Conservation (phyloP, 2,113 vertebrate genomes). For the Mobula hypostoma region DNA sequence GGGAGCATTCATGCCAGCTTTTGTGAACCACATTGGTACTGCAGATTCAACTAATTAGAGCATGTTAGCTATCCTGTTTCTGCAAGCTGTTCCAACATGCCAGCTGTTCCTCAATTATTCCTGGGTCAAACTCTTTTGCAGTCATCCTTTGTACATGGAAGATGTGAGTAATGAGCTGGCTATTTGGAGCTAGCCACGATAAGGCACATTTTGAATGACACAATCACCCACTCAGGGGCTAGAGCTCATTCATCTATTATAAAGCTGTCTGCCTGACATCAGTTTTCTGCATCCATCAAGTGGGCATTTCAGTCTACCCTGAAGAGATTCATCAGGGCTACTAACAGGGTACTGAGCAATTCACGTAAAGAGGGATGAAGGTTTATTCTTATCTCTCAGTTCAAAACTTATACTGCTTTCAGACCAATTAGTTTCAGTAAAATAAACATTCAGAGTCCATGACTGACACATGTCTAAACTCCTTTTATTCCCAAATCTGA, state of each 20-base stretch:
- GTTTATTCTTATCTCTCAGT: neutral
- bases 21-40: neutral
- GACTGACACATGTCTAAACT: neutral
- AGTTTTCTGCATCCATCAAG: neutral
- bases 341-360: neutral
- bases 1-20: neutral
- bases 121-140: neutral
- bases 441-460: neutral
- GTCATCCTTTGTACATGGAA: conserved; percentile 12
- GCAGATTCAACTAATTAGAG: conserved; percentile 15
- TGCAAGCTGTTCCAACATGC: conserved; percentile 14
- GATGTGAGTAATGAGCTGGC: conserved; percentile 11
- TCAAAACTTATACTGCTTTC: neutral
- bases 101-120: conserved; percentile 31
- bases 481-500: neutral
- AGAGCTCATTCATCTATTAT: neutral
- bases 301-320: neutral
- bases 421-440: neutral
- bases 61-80: conserved; percentile 25
- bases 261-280: neutral
- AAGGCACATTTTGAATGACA: conserved; percentile 3
- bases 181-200: neutral
- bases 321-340: neutral
- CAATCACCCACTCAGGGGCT: neutral
- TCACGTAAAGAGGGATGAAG: neutral